Percentiles rank a stretch among this genome's conserved stretches.
Evolutionary conservation across 2,113 vertebrate genomes (phyloP).

Genomic region (Vanacampus margaritifer): DNA sequence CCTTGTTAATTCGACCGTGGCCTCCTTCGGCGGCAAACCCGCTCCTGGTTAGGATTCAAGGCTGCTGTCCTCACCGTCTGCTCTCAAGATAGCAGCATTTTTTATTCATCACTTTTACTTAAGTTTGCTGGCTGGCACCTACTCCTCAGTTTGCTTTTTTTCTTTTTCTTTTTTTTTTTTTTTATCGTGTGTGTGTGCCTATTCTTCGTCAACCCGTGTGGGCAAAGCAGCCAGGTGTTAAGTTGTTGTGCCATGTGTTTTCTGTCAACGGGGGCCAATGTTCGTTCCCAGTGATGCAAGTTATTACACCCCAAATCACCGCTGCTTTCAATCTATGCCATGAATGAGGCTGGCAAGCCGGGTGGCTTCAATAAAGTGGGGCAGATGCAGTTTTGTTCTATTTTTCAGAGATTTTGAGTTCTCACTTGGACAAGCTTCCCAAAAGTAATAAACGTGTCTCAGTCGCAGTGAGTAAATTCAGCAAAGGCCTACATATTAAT

Average conservation of each 20-base stretch:
- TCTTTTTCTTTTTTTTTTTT: background rate
- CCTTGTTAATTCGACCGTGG: conserved; percentile 29
- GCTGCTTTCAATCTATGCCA: conserved; percentile 57
- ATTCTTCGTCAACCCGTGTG: conserved; percentile 60
- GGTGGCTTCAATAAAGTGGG: conserved; percentile 49
- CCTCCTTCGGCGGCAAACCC: conserved; percentile 37
- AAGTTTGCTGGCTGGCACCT: conserved; percentile 44
- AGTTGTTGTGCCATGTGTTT: conserved; percentile 58
- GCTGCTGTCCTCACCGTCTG: conserved; percentile 15
- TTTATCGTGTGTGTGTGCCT: background rate
- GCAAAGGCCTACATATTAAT: background rate
- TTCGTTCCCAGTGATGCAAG: conserved; percentile 45
- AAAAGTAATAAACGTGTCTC: background rate
- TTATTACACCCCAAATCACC: conserved; percentile 33
- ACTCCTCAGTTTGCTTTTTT: conserved; percentile 36
- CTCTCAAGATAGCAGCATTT: conserved; percentile 32
- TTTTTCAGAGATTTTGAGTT: conserved; percentile 24
- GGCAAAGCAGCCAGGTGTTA: conserved; percentile 66
- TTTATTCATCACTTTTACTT: conserved; percentile 55
- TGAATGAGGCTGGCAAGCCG: conserved; percentile 35
- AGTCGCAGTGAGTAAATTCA: background rate
- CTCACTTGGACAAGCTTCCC: conserved; percentile 28
- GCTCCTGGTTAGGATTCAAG: conserved; percentile 36
- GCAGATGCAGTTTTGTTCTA: conserved; percentile 44
- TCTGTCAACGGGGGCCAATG: conserved; percentile 60